These are phyloP conservation scores for Noctua janthe DNA, from an alignment of 2,888 invertebrate species.

Conservation along the genomic window DNA sequence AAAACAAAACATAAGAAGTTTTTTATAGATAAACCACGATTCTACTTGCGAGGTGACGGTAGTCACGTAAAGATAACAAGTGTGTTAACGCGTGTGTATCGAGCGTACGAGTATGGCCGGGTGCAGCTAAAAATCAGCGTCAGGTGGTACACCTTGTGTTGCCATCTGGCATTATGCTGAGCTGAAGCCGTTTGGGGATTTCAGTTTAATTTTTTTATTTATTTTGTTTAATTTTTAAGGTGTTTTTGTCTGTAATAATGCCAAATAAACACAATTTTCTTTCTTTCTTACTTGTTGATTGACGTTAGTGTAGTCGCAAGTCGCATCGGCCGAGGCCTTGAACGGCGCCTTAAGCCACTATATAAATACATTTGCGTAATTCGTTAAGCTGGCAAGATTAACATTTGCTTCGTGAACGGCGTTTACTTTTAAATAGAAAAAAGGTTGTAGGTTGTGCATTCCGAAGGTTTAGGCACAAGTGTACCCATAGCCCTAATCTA, in stretches of 20 bases:
- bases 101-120: neutral
- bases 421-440: slow-evolving; percentile 14
- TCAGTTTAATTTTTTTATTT: too few species aligned
- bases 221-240: too few species aligned
- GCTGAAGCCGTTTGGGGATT: too few species aligned
- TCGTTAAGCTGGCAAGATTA: slow-evolving; percentile 34
- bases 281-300: neutral
- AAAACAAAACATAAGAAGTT: neutral
- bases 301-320: neutral
- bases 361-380: slow-evolving; percentile 52
- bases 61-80: neutral
- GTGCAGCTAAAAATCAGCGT: neutral
- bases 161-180: too few species aligned
- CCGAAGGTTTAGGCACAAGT: neutral
- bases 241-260: too few species aligned
- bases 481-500: neutral
- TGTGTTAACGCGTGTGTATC: neutral
- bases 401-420: slow-evolving; percentile 24
- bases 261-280: too few species aligned
- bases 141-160: too few species aligned
- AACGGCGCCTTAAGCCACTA: slow-evolving; percentile 4
- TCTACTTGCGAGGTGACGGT: neutral
- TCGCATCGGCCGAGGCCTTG: neutral
- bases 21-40: neutral
- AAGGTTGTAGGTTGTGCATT: neutral